Conservation (phyloP, 2,888 invertebrate species). For the Dastarcus helophoroides region DNA sequence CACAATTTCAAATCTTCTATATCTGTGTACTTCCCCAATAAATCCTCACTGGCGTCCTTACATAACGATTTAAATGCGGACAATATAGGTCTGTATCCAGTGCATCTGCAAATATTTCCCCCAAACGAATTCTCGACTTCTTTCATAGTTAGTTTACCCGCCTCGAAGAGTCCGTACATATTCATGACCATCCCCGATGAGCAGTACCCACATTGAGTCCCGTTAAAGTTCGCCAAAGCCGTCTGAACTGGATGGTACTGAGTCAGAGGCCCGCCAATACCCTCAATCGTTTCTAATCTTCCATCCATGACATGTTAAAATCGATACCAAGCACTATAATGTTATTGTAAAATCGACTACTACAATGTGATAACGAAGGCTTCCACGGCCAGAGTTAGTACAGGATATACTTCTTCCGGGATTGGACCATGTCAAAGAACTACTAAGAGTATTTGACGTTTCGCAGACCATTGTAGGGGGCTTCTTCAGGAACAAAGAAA, state of each 20-base stretch:
- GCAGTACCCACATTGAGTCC: slow-evolving; percentile 60
- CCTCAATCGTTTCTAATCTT: slow-evolving; percentile 59
- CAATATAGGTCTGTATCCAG: slow-evolving; percentile 51
- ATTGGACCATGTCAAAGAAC: no score
- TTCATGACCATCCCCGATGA: slow-evolving; percentile 68
- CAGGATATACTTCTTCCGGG: no score
- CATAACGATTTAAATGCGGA: slow-evolving; percentile 53
- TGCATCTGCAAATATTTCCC: slow-evolving; percentile 63
- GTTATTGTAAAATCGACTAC: not conserved
- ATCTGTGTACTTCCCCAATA: slow-evolving; percentile 28
- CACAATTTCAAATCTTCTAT: slow-evolving; percentile 32
- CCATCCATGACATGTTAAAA: slow-evolving; percentile 48
- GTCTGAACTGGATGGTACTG: slow-evolving; percentile 55
- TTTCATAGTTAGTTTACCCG: slow-evolving; percentile 39
- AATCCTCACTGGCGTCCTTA: slow-evolving; percentile 34
- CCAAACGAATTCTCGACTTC: slow-evolving; percentile 59
- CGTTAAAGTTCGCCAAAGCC: slow-evolving; percentile 47
- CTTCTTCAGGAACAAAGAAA: no score
- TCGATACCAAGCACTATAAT: slow-evolving; percentile 41
- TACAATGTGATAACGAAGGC: no score
- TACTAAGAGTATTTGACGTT: no score
- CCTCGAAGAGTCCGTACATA: slow-evolving; percentile 46
- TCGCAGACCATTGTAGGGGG: no score
- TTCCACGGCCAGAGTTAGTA: no score
- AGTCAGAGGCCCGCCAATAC: slow-evolving; percentile 47